A percentile compares a stretch with the other conserved stretches of the same genome.
Evolutionary conservation across 2,113 vertebrate species (phyloP).

Genomic region (Ammodytes marinus): DNA sequence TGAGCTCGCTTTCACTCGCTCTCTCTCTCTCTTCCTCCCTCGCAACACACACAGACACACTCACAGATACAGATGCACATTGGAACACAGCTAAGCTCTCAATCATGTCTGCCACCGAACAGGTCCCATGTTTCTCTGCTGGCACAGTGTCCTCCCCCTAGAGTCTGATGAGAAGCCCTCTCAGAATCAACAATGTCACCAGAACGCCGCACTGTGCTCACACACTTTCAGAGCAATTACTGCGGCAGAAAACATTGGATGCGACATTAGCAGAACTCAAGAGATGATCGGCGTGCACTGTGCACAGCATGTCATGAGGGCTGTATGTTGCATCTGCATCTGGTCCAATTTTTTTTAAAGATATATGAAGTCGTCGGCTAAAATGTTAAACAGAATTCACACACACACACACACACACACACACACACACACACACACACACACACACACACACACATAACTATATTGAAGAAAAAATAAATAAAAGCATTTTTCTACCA

Average conservation of each 20-base stretch:
- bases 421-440: not conserved
- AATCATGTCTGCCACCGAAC: slow-evolving; percentile 75
- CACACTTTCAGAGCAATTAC: slow-evolving; percentile 56
- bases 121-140: slow-evolving; percentile 67
- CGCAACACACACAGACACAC: slow-evolving; percentile 35
- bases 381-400: not conserved
- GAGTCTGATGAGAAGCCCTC: slow-evolving; percentile 53
- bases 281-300: not conserved
- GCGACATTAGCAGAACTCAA: not conserved
- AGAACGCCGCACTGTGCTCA: slow-evolving; percentile 58
- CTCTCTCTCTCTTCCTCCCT: slow-evolving; percentile 10
- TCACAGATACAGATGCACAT: slow-evolving; percentile 39
- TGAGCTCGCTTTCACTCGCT: slow-evolving; percentile 49
- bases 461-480: not conserved
- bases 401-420: not conserved
- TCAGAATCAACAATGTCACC: slow-evolving; percentile 76
- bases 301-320: not conserved
- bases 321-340: slow-evolving; percentile 3
- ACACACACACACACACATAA: not conserved
- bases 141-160: slow-evolving; percentile 64
- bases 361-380: not conserved
- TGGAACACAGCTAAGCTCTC: slow-evolving; percentile 68
- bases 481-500: not conserved
- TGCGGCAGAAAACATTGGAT: slow-evolving; percentile 13
- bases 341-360: not conserved